Base-by-base conservation (phyloP, 2,888 invertebrate genomes). In the Caenorhabditis angaria region DNA sequence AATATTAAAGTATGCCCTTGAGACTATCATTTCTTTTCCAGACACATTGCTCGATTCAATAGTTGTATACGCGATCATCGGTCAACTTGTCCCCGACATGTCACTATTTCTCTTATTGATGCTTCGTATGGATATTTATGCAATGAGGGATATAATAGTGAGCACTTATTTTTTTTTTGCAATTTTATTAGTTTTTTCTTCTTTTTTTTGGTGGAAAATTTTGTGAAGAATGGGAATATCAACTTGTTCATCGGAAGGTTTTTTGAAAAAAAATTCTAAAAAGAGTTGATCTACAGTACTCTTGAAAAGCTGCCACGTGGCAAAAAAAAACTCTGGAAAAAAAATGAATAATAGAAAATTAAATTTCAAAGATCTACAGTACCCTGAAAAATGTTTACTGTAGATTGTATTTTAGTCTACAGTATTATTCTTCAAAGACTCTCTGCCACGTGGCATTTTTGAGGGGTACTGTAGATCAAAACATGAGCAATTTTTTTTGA, bases 91-190 rank as follows among this genome's bases (percentile, higher is more conserved):
- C 81, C 81, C 0, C 74, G 82, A 14, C 87, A 87, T 70, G 84
- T 87, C 35, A 87, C 87, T 1, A 83, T 87, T 50, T 83, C 80
- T 18, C 71, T 87, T 22, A 87, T 87, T 57, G 86, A 87, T 60
- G 80, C 83, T 24, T 84, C 84, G 47, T 87, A 87, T 73, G 87
- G 87, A 0, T 87, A 83, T 74, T 72, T 87, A 32, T 87, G 87
- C 79, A 86, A 85, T 65, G 86, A 87, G 22, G 87, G 87, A 57
- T 87, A 86, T 65, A 78, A 83, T 35, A 84, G 87, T 87, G 20
- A 78, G 84, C 77, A 27, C 5, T 14, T 3, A n/a, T 12, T 41
- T 41, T 41, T 41, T 41, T 5, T 14, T 41, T 41, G n/a, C n/a
- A n/a, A n/a, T n/a, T n/a, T n/a, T n/a, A n/a, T 24, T 59, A 47